Base-by-base conservation (phyloP, 2,888 invertebrate species). In the Dorcus hopei region DNA sequence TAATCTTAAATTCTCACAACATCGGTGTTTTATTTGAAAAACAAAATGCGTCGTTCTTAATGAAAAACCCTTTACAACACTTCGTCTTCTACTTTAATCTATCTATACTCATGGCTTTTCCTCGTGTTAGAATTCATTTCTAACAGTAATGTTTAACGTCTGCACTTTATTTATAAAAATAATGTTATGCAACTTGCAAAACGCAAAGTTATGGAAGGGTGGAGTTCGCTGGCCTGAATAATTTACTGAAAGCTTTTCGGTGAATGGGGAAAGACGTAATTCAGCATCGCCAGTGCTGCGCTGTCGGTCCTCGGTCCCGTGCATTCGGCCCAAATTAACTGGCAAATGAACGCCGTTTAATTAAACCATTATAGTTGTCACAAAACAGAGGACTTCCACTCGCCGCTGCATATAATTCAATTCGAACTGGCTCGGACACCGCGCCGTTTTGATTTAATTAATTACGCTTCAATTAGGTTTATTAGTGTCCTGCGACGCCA, bases 391-490 rank as follows among this genome's bases (percentile, higher is more conserved):
- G 53, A 63, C 57, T 59, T 59, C 66, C 61, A 62, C 65, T 65
- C 61, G 63, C 67, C 66, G 63, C 65, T 65, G 61, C 65, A 65
- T 64, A 66, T 70, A 70, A 72, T 71, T 70, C 65, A 71, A 72
- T 72, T 70, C 68, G 64, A 65, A 64, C 68, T 65, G 64, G 64
- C 67, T 66, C 65, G 68, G 67, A 69, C 70, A 68, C 68, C 58
- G 68, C 65, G 67, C 65, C 65, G 61, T 66, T 69, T 72, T 72
- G 68, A 74, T 74, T 71, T 64, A 71, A 74, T 74, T 73, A 74
- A 74, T 74, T 74, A 74, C 69, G 70, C 71, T 73, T 71, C 71
- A 73, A 73, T 74, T 73, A 73, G 63, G 64, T 59, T 59, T 61
- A 53, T 52, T 54, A 45, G 58, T 51, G 50, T 56, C 48, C 55